These are phyloP conservation scores for Hydrolagus colliei DNA, from an alignment of 2,797 vertebrate species.

Conservation along the genomic window DNA sequence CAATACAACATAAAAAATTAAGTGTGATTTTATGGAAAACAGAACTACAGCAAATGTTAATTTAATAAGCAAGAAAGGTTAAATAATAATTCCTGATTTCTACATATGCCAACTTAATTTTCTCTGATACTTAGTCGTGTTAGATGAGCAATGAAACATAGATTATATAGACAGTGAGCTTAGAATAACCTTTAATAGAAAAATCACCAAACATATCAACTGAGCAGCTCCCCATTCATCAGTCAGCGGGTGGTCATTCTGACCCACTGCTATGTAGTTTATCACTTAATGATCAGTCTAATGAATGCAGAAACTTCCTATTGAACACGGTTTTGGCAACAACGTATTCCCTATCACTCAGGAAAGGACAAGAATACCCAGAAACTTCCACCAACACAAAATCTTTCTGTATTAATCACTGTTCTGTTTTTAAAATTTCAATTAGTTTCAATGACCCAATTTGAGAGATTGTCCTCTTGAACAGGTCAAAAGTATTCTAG, in stretches of 20 bases:
- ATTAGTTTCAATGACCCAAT: slow-evolving; percentile 27
- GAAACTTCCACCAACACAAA: not conserved
- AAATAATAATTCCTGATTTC: slow-evolving; percentile 16
- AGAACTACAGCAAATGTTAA: not conserved
- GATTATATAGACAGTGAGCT: slow-evolving; percentile 16
- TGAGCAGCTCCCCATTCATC: slow-evolving; percentile 17
- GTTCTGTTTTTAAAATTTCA: slow-evolving; percentile 12
- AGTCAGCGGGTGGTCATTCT: slow-evolving; percentile 23
- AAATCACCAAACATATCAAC: slow-evolving; percentile 18
- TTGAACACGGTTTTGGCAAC: not conserved
- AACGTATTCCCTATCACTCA: not conserved
- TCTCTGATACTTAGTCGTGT: not conserved
- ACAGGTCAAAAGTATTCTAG: not conserved
- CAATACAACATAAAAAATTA: not conserved
- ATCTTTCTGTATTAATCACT: slow-evolving; percentile 1
- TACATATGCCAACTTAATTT: not conserved
- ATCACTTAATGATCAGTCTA: slow-evolving; percentile 3
- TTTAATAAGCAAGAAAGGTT: not conserved
- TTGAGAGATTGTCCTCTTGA: not conserved
- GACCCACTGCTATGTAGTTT: slow-evolving; percentile 8
- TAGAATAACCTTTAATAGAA: slow-evolving; percentile 25
- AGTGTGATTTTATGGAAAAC: not conserved
- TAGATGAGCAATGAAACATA: slow-evolving; percentile 20
- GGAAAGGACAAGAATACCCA: slow-evolving; percentile 19
- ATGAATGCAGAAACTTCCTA: not conserved